A percentile compares a stretch with the other conserved stretches of the same genome.
phyloP scores from a whole-genome alignment of 1,140 invertebrate genomes.

The Drosophila novamexicana region DNA sequence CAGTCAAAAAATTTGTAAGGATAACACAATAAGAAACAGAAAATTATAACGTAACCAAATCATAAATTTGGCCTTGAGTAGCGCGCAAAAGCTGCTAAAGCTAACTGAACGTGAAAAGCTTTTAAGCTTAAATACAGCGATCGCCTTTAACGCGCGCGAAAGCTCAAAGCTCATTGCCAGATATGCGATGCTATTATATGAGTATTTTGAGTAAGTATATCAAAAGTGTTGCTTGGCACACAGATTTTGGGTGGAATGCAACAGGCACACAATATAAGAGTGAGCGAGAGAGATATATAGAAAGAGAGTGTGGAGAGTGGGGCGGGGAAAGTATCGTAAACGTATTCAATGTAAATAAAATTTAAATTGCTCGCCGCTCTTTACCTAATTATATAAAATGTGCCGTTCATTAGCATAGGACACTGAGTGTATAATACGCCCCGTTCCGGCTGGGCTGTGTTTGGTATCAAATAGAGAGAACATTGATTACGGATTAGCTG shows the following conservation, averaged over 20 bases:
- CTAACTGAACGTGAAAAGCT: slow-evolving; percentile 34
- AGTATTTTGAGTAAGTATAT: slow-evolving; percentile 5
- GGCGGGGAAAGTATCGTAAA: slow-evolving; percentile 5
- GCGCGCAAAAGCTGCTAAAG: slow-evolving; percentile 37
- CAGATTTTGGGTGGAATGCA: slow-evolving; percentile 8
- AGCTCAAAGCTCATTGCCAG: slow-evolving; percentile 21
- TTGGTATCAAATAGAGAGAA: slow-evolving; percentile 64
- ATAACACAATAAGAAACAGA: slow-evolving; percentile 1
- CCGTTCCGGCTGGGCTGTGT: slow-evolving; percentile 77
- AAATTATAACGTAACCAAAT: slow-evolving; percentile 19
- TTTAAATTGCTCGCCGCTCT: slow-evolving; percentile 46
- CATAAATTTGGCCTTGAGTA: slow-evolving; percentile 21
- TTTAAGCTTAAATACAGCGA: slow-evolving; percentile 29
- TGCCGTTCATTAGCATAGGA: slow-evolving; percentile 84
- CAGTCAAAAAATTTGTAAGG: slow-evolving; percentile 26
- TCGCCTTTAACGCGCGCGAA: slow-evolving; percentile 25
- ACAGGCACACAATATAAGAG: slow-evolving; percentile 2
- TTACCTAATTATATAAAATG: slow-evolving; percentile 84
- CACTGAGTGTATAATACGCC: slow-evolving; percentile 82
- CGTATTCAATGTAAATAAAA: slow-evolving; percentile 31
- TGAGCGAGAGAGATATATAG: slow-evolving; percentile 9
- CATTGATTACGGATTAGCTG: slow-evolving; percentile 58
- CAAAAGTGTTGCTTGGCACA: slow-evolving; percentile 30
- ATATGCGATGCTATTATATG: slow-evolving; percentile 2
- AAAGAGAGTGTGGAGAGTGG: not conserved